A percentile compares a stretch with the other conserved stretches of the same genome.
Evolutionary conservation across 2,113 vertebrate genomes (phyloP).

Genomic region (Labeo catla): DNA sequence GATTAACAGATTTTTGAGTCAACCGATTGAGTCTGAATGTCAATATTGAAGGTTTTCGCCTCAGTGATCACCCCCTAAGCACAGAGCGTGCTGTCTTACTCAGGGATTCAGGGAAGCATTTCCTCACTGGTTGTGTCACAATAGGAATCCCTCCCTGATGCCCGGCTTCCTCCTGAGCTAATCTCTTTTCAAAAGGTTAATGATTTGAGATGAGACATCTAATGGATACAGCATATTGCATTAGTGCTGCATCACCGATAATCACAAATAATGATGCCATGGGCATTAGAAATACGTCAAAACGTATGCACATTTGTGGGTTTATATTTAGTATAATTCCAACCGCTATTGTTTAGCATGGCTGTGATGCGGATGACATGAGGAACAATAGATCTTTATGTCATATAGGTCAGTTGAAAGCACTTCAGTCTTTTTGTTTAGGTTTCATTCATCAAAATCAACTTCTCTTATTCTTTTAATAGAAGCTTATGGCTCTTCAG

Average conservation of each 20-base stretch:
- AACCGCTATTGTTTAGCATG: not conserved
- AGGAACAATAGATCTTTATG: not conserved
- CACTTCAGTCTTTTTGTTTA: not conserved
- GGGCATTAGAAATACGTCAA: not conserved
- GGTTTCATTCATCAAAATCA: not conserved
- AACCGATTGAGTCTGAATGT: not conserved
- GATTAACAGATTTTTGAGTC: not conserved
- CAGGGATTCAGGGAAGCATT: constrained; percentile 34
- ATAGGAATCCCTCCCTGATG: constrained; percentile 51
- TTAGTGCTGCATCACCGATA: constrained; percentile 7
- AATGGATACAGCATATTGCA: constrained; percentile 29
- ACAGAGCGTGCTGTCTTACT: not conserved
- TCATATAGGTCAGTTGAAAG: not conserved
- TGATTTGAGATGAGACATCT: constrained; percentile 53
- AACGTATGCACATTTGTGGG: not conserved
- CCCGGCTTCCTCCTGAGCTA: constrained; percentile 56
- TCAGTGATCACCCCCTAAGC: not conserved
- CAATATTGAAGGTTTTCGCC: not conserved
- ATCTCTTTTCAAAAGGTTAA: constrained; percentile 60
- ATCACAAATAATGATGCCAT: constrained; percentile 14
- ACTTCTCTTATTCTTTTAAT: not conserved
- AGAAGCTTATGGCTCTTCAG: not conserved
- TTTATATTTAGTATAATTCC: not conserved
- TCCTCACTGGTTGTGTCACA: constrained; percentile 43
- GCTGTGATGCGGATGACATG: not conserved